Percentiles rank a stretch among this genome's conserved stretches.
Evolutionary conservation across 2,797 vertebrate genomes (phyloP).

Genomic region (Coreius guichenoti): DNA sequence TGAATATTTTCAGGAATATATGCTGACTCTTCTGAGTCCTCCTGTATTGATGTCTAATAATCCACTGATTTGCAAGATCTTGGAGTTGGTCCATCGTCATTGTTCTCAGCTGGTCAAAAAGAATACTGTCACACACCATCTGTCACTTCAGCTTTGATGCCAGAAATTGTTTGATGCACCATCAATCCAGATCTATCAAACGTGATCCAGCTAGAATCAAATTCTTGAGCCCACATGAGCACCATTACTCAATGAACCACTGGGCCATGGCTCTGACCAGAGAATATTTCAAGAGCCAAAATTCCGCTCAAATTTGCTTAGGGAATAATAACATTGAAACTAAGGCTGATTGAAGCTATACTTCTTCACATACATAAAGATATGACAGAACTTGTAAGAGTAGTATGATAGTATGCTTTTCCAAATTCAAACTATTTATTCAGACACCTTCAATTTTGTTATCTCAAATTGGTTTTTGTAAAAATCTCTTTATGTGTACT

Average conservation of each 20-base stretch:
- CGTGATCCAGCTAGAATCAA: conserved; percentile 1
- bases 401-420: not conserved
- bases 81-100: not conserved
- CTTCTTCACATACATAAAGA: not conserved
- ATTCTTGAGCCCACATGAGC: not conserved
- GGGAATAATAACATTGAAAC: not conserved
- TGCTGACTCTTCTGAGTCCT: not conserved
- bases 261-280: not conserved
- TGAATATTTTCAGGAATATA: not conserved
- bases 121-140: conserved; percentile 30
- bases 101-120: conserved; percentile 2
- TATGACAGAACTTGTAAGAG: not conserved
- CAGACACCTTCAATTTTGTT: too few species aligned
- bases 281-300: not conserved
- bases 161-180: not conserved
- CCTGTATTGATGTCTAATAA: not conserved
- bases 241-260: not conserved
- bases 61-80: conserved; percentile 1
- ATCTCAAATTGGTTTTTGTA: not conserved
- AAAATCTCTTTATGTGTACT: too few species aligned
- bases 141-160: conserved; percentile 22
- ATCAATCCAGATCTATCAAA: conserved; percentile 31
- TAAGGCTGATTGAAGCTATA: not conserved
- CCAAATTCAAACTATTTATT: not conserved
- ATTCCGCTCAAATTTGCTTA: too few species aligned